Conservation (phyloP, 2,797 vertebrate genomes). For the Enteromius argenteus region DNA sequence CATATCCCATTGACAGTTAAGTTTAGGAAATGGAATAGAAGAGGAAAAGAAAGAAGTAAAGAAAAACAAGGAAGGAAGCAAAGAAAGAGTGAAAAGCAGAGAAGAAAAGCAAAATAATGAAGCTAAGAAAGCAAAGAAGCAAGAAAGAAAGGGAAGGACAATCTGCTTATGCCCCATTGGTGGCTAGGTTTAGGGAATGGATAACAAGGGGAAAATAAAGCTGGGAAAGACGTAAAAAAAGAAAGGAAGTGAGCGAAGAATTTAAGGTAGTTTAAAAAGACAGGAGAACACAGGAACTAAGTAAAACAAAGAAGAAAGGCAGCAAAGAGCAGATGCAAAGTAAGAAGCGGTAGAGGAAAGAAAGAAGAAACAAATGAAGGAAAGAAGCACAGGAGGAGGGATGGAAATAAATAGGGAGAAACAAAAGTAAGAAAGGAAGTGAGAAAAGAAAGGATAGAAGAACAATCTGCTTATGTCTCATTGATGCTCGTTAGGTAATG, state of each 20-base stretch:
- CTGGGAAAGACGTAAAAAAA: not conserved
- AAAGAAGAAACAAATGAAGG: no score
- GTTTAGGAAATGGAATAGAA: not conserved
- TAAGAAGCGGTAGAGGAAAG: not conserved
- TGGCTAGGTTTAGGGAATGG: not conserved
- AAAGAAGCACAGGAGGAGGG: not conserved
- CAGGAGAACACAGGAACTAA: not conserved
- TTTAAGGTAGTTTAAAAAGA: not conserved
- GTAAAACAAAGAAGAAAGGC: not conserved
- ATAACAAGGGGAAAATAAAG: not conserved
- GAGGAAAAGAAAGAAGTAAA: not conserved
- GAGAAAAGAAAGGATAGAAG: not conserved
- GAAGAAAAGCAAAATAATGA: not conserved
- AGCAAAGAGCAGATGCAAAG: not conserved
- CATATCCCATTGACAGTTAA: not conserved
- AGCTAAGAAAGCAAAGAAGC: not conserved
- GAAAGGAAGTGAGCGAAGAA: not conserved
- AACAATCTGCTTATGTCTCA: not conserved
- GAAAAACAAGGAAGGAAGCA: not conserved
- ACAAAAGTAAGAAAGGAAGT: not conserved
- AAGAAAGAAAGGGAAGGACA: not conserved
- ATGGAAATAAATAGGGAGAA: not conserved
- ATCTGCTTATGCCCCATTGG: not conserved
- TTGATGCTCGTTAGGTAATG: not conserved
- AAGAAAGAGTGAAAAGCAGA: not conserved